Evolutionary conservation across 2,888 invertebrate genomes (phyloP), one percentile per base, ranked within the genome.

Genomic region (Balanococcus diminutus): DNA sequence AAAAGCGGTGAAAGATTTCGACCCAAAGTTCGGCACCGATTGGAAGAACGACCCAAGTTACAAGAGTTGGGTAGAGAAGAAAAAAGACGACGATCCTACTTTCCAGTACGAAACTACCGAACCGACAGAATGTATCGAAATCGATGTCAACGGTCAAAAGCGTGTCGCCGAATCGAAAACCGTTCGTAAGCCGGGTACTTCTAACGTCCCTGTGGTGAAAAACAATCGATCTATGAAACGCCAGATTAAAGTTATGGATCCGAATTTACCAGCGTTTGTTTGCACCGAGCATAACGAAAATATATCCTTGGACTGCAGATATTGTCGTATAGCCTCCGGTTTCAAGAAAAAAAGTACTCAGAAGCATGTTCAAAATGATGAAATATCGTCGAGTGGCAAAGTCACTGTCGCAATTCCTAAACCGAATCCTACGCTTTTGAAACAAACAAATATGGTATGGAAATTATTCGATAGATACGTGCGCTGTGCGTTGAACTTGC

Each of bases 321-420:
- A 85, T 31, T 85, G 85, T 85, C 85, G 85, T 16, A 85, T 85
- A 25, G 85, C 85, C 8, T 85, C 85, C n/a, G 85, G 85, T 46
- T 85, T 85, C 14, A 85, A 85, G 19, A 84, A 84, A 11, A 83
- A 83, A n/a, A 79, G 31, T 31, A 28, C 85, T 46, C 85, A 79
- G 22, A 75, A 75, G 19, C 4, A 75, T 31, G 85, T 85, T 19
- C 85, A 85, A 79, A 85, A 85, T 46, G 79, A 85, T 79, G 85
- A 85, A 79, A 85, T 85, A 46, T 85, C 85, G 11, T 85, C 85
- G n/a, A 85, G 75, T 11, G 85, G 85, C 19, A 85, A 85, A 85
- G 85, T 85, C 9, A 85, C 85, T 6, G 85, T 85, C 5, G 85
- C 85, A 8, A 85, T 85, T 46, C 85, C 85, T 1, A 85, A 79